Conservation (phyloP, 2,888 invertebrate species). For the Coelogynopora nodosa region DNA sequence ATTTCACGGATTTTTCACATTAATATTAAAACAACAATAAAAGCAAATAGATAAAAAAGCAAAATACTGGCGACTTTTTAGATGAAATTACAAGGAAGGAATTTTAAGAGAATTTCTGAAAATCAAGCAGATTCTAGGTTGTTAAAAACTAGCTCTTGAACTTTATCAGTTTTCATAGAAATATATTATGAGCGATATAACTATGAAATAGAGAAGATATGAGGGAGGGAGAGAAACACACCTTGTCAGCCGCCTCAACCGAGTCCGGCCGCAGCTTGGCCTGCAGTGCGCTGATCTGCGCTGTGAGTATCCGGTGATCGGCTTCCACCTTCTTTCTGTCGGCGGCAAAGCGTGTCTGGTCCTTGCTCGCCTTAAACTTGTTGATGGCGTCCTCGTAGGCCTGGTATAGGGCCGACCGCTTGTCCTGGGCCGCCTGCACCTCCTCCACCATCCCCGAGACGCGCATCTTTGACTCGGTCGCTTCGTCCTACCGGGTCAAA, state of each 20-base stretch:
- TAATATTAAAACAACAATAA: too few relatives aligned
- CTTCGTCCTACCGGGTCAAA: constrained; percentile 62
- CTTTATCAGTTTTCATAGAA: too few relatives aligned
- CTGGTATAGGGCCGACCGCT: constrained; percentile 67
- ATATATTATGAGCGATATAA: too few relatives aligned
- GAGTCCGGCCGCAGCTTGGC: constrained; percentile 66
- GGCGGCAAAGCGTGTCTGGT: constrained; percentile 61
- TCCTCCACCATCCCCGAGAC: constrained; percentile 65
- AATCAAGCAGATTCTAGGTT: too few relatives aligned
- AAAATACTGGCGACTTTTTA: too few relatives aligned
- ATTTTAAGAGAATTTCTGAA: too few relatives aligned
- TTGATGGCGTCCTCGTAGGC: constrained; percentile 67
- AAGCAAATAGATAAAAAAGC: too few relatives aligned
- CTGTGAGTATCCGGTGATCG: constrained; percentile 67
- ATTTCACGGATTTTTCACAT: too few relatives aligned
- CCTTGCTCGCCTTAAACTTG: constrained; percentile 67
- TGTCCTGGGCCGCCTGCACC: constrained; percentile 66
- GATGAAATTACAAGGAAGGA: too few relatives aligned
- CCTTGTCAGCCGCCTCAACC: constrained; percentile 67
- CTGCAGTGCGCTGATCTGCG: constrained; percentile 64
- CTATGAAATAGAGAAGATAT: too few relatives aligned
- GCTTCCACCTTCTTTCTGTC: constrained; percentile 66
- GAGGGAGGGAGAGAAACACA: constrained; percentile 57
- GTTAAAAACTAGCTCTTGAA: too few relatives aligned
- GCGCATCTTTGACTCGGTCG: constrained; percentile 64